phyloP scores from a whole-genome alignment of 2,113 vertebrate species.

The Struthio camelus region DNA sequence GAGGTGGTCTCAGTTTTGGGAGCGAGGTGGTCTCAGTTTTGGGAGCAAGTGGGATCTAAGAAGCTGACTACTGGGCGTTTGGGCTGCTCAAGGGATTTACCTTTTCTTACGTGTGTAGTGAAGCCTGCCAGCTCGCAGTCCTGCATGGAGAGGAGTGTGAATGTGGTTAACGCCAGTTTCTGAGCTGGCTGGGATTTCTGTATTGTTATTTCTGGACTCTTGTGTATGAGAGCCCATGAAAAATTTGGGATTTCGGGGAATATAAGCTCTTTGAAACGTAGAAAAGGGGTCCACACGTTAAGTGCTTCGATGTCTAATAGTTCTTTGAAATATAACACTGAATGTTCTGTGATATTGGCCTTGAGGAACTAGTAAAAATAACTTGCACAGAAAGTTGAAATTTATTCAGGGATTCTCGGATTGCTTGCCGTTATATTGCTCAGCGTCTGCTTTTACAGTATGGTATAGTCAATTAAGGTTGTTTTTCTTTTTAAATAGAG shows the following conservation, averaged over 20 bases:
- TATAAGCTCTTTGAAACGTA: neutral
- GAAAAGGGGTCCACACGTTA: neutral
- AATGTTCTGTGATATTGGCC: neutral
- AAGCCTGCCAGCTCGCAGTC: neutral
- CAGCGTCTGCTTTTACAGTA: neutral
- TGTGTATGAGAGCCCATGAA: neutral
- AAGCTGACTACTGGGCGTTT: no score
- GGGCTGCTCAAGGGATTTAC: no score
- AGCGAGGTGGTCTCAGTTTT: neutral
- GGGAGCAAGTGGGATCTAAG: no score
- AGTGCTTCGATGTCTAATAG: neutral
- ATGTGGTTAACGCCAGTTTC: neutral
- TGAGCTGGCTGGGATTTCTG: neutral
- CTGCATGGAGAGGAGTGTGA: neutral
- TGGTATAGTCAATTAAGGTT: neutral
- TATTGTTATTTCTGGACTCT: neutral
- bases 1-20: neutral
- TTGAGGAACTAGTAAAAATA: neutral
- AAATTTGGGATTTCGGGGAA: neutral
- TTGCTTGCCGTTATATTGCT: neutral
- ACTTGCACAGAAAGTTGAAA: neutral
- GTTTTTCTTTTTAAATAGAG: neutral
- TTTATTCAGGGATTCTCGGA: neutral
- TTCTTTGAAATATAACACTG: neutral
- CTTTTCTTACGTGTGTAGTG: neutral